Percentiles rank a stretch among this genome's conserved stretches.
phyloP scores from a whole-genome alignment of 1,140 invertebrate species.

The Drosophila orena region DNA sequence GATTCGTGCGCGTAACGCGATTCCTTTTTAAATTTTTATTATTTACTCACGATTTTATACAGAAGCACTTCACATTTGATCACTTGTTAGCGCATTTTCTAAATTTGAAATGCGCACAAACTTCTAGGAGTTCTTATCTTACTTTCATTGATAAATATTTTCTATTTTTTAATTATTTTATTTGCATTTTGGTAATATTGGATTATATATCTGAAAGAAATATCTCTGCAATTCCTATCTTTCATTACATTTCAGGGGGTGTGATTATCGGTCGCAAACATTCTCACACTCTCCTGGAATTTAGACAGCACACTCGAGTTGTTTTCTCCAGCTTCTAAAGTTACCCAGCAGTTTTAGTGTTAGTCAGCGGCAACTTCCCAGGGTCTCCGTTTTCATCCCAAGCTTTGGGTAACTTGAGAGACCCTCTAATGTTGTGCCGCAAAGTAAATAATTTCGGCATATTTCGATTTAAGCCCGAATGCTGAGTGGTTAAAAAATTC shows the following conservation, averaged over 20 bases:
- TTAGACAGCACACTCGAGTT: slow-evolving; percentile 11
- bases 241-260: slow-evolving; percentile 21
- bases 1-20: background rate
- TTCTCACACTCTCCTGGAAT: slow-evolving; percentile 36
- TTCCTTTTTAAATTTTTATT: too few species aligned
- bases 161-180: background rate
- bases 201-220: background rate
- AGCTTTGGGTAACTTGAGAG: slow-evolving; percentile 38
- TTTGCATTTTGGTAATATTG: too few species aligned
- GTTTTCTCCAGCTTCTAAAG: slow-evolving; percentile 31
- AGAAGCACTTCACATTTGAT: too few species aligned
- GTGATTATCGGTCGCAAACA: slow-evolving; percentile 15
- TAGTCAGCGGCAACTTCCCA: slow-evolving; percentile 43
- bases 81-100: too few species aligned
- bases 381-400: slow-evolving; percentile 30
- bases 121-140: too few species aligned
- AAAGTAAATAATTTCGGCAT: slow-evolving; percentile 42
- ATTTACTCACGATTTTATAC: too few species aligned
- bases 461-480: slow-evolving; percentile 15
- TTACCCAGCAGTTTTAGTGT: slow-evolving; percentile 56
- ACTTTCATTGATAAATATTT: background rate
- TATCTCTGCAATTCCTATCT: background rate
- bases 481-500: slow-evolving; percentile 27
- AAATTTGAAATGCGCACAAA: too few species aligned
- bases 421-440: slow-evolving; percentile 10